Evolutionary conservation across 2,113 vertebrate species (phyloP).

Genomic region (Grallaria varia): DNA sequence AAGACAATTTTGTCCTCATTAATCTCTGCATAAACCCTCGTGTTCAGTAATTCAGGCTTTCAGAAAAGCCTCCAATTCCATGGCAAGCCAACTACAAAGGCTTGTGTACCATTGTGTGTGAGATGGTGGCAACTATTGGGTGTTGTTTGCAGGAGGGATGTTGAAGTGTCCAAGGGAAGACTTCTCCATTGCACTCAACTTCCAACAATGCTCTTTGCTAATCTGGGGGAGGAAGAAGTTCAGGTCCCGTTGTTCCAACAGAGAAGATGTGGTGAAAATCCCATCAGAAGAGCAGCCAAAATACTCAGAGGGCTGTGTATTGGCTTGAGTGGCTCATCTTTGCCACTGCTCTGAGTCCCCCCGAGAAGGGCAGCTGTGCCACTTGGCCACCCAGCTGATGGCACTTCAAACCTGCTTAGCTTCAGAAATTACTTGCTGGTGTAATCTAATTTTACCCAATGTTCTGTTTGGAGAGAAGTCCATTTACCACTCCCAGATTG

Average conservation of each 20-base stretch:
- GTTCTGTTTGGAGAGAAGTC: conserved; percentile 66
- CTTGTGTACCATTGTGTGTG: accelerated
- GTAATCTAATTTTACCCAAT: conserved; percentile 67
- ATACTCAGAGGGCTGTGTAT: background rate
- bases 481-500: conserved; percentile 65
- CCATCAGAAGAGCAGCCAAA: background rate
- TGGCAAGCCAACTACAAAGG: background rate
- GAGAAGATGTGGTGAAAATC: background rate
- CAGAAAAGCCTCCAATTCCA: accelerated
- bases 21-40: background rate
- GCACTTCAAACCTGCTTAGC: conserved; percentile 69
- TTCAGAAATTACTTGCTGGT: conserved; percentile 62
- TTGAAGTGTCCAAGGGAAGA: background rate
- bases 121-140: background rate
- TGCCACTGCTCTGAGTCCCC: background rate
- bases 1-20: background rate
- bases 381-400: conserved; percentile 65
- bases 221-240: background rate
- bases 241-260: background rate
- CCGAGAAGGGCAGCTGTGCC: conserved; percentile 42
- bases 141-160: background rate
- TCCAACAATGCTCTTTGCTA: background rate
- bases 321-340: background rate
- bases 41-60: background rate
- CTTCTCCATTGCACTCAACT: background rate